Base-by-base conservation (phyloP, 2,888 invertebrate genomes). In the Ormyrus nitidulus region DNA sequence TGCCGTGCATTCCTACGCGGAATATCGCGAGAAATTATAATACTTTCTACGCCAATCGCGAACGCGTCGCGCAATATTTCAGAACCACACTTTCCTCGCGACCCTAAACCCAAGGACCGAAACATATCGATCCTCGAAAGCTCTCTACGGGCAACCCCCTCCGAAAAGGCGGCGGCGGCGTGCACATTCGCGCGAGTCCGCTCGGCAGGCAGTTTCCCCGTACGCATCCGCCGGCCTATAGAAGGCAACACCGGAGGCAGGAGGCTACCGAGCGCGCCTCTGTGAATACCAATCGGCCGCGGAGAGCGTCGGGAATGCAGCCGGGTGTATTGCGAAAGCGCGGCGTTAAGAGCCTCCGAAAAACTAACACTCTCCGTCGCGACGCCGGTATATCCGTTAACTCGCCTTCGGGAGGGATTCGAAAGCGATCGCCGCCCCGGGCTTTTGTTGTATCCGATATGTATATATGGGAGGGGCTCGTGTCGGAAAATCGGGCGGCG, bases 151-250 rank as follows among this genome's bases (percentile, higher is more conserved):
- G 46, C 11, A 10, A 34, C 10, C 9, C 10, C 9, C 44, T 62
- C 13, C 13, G 44, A 44, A 62, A 62, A 62, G 7, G 6, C 11
- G 44, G 7, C 49, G 5, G 10, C 49, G 5, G 10, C 34, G 7
- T 7, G 48, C 49, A 11, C 19, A 19, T 34, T 2, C 34, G 34
- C 34, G 34, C 34, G 34, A 34, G 6, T 8, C 8, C 9, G 59
- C n/a, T 34, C 44, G 61, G 46, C 10, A 80, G 82, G 82, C 83
- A 81, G 81, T 80, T 80, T 82, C 79, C 34, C 34, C 4, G 4
- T 77, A 83, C 83, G 83, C 84, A 85, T 84, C 85, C 84, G 84
- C 83, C 83, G 84, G 83, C 68, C 85, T 85, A 84, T 85, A 85
- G 82, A 84, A 85, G 84, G 85, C 82, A 83, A 84, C 64, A 77